Evolutionary conservation across 1,140 invertebrate species (phyloP).

Genomic region (Ruditapes philippinarum): DNA sequence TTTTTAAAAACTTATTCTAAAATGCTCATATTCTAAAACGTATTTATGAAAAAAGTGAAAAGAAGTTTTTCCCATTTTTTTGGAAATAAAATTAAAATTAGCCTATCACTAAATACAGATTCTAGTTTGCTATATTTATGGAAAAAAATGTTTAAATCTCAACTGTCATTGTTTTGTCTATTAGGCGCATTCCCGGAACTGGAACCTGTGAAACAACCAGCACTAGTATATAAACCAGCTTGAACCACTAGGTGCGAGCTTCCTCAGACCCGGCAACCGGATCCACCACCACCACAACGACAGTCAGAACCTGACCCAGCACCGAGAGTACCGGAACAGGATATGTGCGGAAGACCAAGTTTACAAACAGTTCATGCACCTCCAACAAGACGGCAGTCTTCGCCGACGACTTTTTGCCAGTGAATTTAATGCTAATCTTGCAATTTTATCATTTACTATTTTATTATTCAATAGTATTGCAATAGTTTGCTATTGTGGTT

Average conservation of each 20-base stretch:
- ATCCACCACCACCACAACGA: slow-evolving; percentile 1
- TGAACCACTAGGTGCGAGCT: slow-evolving; percentile 2
- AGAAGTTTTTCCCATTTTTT: too few species aligned
- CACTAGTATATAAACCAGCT: background rate
- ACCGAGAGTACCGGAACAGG: slow-evolving; percentile 25
- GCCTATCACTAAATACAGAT: too few species aligned
- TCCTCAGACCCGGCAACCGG: slow-evolving; percentile 41
- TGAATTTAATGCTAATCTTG: too few species aligned
- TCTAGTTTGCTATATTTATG: too few species aligned
- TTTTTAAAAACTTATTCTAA: background rate
- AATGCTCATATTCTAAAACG: too few species aligned
- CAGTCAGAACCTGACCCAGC: slow-evolving; percentile 49
- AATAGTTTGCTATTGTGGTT: too few species aligned
- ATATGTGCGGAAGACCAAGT: background rate
- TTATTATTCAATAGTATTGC: too few species aligned
- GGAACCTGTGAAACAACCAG: slow-evolving; percentile 44
- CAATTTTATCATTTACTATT: too few species aligned
- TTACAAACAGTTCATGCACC: slow-evolving; percentile 33
- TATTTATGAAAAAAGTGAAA: too few species aligned
- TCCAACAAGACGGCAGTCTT: slow-evolving; percentile 19
- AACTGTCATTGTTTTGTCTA: background rate
- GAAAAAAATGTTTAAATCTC: too few species aligned
- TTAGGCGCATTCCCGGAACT: slow-evolving; percentile 54
- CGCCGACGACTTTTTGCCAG: slow-evolving; percentile 69
- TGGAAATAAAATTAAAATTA: too few species aligned